Evolutionary conservation across 2,888 invertebrate genomes (phyloP).

Genomic region (Macaria notata): DNA sequence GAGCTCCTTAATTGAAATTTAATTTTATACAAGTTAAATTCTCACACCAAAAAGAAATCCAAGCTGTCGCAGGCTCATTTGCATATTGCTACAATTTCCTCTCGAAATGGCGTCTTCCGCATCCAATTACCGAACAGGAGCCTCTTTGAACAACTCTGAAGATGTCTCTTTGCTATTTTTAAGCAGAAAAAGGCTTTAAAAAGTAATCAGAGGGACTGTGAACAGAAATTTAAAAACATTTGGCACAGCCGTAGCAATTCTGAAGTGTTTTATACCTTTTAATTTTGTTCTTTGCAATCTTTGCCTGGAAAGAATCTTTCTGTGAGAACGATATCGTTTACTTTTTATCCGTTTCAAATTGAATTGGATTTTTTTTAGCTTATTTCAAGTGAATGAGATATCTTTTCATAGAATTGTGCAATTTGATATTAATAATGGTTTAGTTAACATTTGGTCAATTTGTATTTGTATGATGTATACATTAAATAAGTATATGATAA

Average conservation of each 20-base stretch:
- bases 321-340: slow-evolving; percentile 32
- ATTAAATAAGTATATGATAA: too few species aligned
- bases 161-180: slow-evolving; percentile 64
- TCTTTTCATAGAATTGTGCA: not conserved
- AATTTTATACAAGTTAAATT: slow-evolving; percentile 23
- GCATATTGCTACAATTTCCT: slow-evolving; percentile 54
- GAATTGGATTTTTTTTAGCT: slow-evolving; percentile 14
- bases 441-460: too few species aligned
- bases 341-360: slow-evolving; percentile 25
- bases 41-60: slow-evolving; percentile 43
- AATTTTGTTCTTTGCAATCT: slow-evolving; percentile 61
- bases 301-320: slow-evolving; percentile 41
- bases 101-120: slow-evolving; percentile 55
- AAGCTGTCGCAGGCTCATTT: slow-evolving; percentile 45
- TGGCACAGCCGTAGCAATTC: slow-evolving; percentile 60
- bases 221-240: slow-evolving; percentile 63
- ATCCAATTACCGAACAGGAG: slow-evolving; percentile 68
- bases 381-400: not conserved
- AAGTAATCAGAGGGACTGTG: slow-evolving; percentile 72
- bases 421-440: too few species aligned
- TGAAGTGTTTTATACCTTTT: slow-evolving; percentile 68
- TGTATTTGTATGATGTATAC: too few species aligned
- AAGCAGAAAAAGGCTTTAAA: slow-evolving; percentile 68
- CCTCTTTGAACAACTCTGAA: slow-evolving; percentile 54
- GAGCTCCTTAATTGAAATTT: slow-evolving; percentile 10